phyloP scores from a whole-genome alignment of 2,888 invertebrate species.

The Phania funesta region DNA sequence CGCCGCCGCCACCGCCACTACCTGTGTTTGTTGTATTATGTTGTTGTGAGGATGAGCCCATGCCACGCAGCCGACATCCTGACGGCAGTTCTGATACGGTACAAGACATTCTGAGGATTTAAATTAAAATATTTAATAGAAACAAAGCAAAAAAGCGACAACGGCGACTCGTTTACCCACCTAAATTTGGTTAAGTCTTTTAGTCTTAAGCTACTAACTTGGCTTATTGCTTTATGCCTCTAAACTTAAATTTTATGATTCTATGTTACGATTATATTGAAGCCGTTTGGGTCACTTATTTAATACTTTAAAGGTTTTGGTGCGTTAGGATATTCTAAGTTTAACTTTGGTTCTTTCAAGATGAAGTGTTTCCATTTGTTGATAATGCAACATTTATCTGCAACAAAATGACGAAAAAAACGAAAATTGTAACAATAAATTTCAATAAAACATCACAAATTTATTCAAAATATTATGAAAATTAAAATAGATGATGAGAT shows the following conservation, averaged over 20 bases:
- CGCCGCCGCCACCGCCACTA: slow-evolving; percentile 70
- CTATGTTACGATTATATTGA: slow-evolving; percentile 49
- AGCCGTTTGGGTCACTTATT: slow-evolving; percentile 54
- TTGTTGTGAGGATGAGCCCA: slow-evolving; percentile 79
- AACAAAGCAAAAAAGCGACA: neutral
- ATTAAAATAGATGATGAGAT: too few species aligned
- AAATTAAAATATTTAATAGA: neutral
- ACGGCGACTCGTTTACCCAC: slow-evolving; percentile 14
- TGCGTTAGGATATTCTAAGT: slow-evolving; percentile 55
- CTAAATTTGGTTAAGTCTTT: slow-evolving; percentile 65
- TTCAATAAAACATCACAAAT: neutral
- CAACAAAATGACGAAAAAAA: neutral
- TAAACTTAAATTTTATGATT: slow-evolving; percentile 27
- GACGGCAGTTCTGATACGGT: slow-evolving; percentile 82
- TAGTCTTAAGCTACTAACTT: slow-evolving; percentile 61
- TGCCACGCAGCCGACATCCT: slow-evolving; percentile 81
- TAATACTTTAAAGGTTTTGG: slow-evolving; percentile 57
- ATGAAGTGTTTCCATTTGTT: slow-evolving; percentile 24
- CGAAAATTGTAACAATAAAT: neutral
- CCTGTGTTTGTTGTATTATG: slow-evolving; percentile 74
- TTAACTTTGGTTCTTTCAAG: slow-evolving; percentile 47
- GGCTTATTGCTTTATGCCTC: slow-evolving; percentile 62
- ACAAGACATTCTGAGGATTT: slow-evolving; percentile 82
- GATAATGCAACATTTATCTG: slow-evolving; percentile 53
- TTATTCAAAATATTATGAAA: too few species aligned